Base-by-base conservation (phyloP, 2,888 invertebrate genomes). In the Lathronympha strigana region DNA sequence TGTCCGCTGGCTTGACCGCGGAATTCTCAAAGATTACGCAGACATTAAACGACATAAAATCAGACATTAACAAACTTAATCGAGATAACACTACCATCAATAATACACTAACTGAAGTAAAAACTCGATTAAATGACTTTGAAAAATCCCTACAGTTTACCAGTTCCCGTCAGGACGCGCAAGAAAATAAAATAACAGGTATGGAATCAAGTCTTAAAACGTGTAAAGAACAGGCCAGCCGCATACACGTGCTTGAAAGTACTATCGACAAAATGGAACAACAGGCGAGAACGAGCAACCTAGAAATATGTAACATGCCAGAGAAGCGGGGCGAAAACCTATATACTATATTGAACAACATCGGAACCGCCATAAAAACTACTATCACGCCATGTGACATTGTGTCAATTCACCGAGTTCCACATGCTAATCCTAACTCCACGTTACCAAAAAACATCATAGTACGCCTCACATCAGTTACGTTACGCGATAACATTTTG, bases 301-400 rank as follows among this genome's bases (percentile, higher is more conserved):
- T 45, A 11, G 43, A 45, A 11, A 45, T 45, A 45, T 45, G 43
- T 21, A 45, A 45, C 19, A 19, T 45, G 21, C 43, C 43, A 4
- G 43, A 45, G 43, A 51, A 51, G 33, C 51, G 51, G 6, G 51
- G 28, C 28, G 51, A 51, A 51, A 51, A 51, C 11, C 15, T 51
- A 17, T 1, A 33, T 9, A 31, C 2, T 19, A 19, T 51, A 1
- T 8, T 51, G 1, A 51, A 2, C 6, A 33, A 9, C 19, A 51
- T 51, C 8, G 31, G 31, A 31, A 5, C 51, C 4, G 17, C 51
- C 19, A 45, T 45, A 45, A 45, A 17, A 17, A 19, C 21, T 13
- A 45, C 43, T 11, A 13, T 45, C 9, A 21, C 43, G 11, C 43
- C 11, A 8, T 3, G 43, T 19, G 43, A 45, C 21, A 45, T 45